Evolutionary conservation across 2,113 vertebrate genomes (phyloP), one percentile per base, ranked within the genome.

Genomic region (Mirounga angustirostris): DNA sequence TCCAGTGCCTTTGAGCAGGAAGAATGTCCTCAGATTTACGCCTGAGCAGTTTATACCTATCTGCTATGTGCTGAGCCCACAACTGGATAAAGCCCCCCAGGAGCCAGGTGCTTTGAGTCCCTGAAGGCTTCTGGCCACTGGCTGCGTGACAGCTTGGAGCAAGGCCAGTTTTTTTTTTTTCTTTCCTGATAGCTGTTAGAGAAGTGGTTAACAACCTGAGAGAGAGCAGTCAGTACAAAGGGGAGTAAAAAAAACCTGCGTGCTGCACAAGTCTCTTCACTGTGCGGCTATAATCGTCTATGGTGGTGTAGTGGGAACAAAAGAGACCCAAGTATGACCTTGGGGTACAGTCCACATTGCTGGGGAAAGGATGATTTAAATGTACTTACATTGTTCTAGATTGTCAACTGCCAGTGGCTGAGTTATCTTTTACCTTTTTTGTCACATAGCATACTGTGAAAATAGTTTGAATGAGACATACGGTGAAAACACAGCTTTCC

Each of bases 11-110:
- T 91, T 65, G 54, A 93, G 86, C 65, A 93, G 73, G 91, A 61
- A 61, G 79, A 36, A 92, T 65, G 96, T 63, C 90, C 50, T 96
- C 81, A 40, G 86, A 86, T 91, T 93, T 91, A 80, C 76, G 36
- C 52, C 71, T 89, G 22, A 69, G 33, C 81, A 65, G 9, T 71
- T 93, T 82, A 69, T 94, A 63, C 43, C 59, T 59, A 7, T 82
- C 3, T 59, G 40, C 19, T 79, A 9, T 56, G 3, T 83, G 79
- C 87, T 2, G n/a, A 94, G 87, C 33, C 56, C 69, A 87, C 9
- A 15, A 15, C 76, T 67, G 24, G 61, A 46, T 40, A 54, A 43
- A 96, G 56, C 61, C 90, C n/a, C 46, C 18, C 13, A 43, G 89
- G 92, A 96, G 56, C 71, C 36, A 12, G 52, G 52, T 83, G 19